Evolutionary conservation across 92 coral and sea anemone species (phyloP).

Genomic region (Phenganax marumi): DNA sequence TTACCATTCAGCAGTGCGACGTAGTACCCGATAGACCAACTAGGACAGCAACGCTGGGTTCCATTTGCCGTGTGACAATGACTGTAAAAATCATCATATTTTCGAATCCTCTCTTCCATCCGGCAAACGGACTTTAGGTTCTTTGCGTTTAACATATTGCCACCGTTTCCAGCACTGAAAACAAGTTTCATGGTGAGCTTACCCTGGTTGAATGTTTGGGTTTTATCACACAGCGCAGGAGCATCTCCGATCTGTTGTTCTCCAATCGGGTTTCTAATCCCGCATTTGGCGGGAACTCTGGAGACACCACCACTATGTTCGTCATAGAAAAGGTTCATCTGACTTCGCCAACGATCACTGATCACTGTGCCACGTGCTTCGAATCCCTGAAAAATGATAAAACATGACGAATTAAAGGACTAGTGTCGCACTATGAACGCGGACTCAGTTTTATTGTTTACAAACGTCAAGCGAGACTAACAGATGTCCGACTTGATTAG

Average conservation of each 20-base stretch:
- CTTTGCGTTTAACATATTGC: constrained; percentile 64
- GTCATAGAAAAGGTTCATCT: constrained; percentile 62
- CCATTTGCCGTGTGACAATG: constrained; percentile 66
- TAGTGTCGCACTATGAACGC: too few relatives aligned
- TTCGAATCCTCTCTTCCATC: constrained; percentile 72
- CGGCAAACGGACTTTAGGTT: constrained; percentile 82
- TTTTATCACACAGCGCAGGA: neutral
- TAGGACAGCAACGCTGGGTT: constrained; percentile 81
- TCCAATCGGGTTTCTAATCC: neutral
- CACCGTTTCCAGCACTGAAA: constrained; percentile 54
- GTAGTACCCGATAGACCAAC: constrained; percentile 93
- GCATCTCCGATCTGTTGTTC: constrained; percentile 29
- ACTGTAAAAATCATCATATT: constrained; percentile 53
- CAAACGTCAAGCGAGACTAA: too few relatives aligned
- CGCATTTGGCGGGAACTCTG: constrained; percentile 51
- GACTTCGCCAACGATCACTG: constrained; percentile 85
- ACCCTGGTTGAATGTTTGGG: constrained; percentile 60
- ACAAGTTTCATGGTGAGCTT: constrained; percentile 83
- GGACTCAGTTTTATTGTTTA: too few relatives aligned
- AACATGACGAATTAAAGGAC: neutral
- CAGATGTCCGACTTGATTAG: too few relatives aligned
- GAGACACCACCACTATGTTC: constrained; percentile 45
- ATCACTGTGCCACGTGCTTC: constrained; percentile 93
- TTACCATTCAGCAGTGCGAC: constrained; percentile 64
- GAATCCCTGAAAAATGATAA: constrained; percentile 68